Evolutionary conservation across 2,797 vertebrate species (phyloP), one percentile per base, ranked within the genome.

Genomic region (Xenopus petersii): DNA sequence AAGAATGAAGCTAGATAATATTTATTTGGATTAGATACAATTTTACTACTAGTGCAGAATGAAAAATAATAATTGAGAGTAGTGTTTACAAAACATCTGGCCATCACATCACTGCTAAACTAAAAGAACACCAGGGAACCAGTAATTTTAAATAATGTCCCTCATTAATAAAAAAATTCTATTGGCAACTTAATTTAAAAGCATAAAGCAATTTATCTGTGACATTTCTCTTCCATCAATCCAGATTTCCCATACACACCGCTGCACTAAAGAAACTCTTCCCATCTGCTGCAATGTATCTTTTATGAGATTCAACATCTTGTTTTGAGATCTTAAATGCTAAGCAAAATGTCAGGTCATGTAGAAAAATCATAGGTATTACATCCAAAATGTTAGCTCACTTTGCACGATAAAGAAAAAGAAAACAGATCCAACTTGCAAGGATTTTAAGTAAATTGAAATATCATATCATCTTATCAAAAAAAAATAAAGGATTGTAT

Each of bases 241-340:
- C 4, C 17, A 69, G 33, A 72, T 73, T 61, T 79, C 79, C 0
- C 71, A 71, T 67, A 74, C 54, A 74, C 71, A 55, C 59, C 73
- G 65, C 83, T 75, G 21, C 74, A 66, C 72, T 83, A 81, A 79
- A 81, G 82, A 83, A 82, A 73, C 49, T 81, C 74, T 59, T 85
- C 77, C 83, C 80, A 82, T 87, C 84, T 87, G 84, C 81, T 84
- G 73, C 80, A 79, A 17, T 87, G 70, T 85, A 80, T 86, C 83
- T 87, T 85, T 85, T 77, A 68, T 76, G 77, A 82, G 80, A 80
- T 86, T 77, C 81, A 78, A 79, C 83, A 81, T 89, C 85, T 87
- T 88, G 79, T 75, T 88, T 88, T 85, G 87, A 87, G 80, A 88
- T 87, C 80, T 74, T 84, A 81, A 83, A 84, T 75, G 82, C 86